A percentile compares a stretch with the other conserved stretches of the same genome.
Conservation (phyloP, 2,797 vertebrate genomes). For the Gymnocypris eckloni region DNA sequence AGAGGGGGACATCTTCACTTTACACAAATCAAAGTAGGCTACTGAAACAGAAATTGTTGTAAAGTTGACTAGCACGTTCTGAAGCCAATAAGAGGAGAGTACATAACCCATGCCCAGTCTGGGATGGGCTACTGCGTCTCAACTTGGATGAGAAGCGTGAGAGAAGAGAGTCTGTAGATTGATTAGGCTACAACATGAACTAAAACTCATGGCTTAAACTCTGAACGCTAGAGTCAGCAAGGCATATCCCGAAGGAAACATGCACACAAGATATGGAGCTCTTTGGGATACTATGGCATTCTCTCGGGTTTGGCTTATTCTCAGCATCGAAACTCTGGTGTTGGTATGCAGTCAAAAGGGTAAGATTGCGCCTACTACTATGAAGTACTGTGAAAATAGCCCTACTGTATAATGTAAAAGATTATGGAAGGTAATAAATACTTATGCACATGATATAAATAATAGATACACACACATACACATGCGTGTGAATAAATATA, state of each 20-base stretch:
- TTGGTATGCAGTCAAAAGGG: slow-evolving; percentile 74
- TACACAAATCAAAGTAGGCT: not conserved
- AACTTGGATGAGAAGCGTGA: slow-evolving; percentile 57
- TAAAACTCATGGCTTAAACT: slow-evolving; percentile 26
- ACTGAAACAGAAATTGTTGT: not conserved
- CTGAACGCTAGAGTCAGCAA: not conserved
- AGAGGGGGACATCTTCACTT: not conserved
- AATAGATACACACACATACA: too few relatives aligned
- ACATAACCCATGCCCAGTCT: slow-evolving; percentile 64
- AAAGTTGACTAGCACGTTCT: slow-evolving; percentile 63
- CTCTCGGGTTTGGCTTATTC: slow-evolving; percentile 67
- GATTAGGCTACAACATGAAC: not conserved
- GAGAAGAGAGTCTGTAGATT: not conserved
- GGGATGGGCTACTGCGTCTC: slow-evolving; percentile 46
- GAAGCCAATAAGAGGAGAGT: slow-evolving; percentile 68
- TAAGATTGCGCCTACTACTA: slow-evolving; percentile 63
- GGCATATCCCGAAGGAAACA: slow-evolving; percentile 63
- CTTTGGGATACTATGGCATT: slow-evolving; percentile 66
- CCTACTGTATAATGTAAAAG: not conserved
- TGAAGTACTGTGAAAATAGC: not conserved
- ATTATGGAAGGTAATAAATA: not conserved
- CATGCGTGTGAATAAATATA: too few relatives aligned
- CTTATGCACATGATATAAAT: not conserved
- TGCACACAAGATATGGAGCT: slow-evolving; percentile 66
- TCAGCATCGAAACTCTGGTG: slow-evolving; percentile 57